Evolutionary conservation across 2,888 invertebrate species (phyloP).

Genomic region (Capitulum mitella): DNA sequence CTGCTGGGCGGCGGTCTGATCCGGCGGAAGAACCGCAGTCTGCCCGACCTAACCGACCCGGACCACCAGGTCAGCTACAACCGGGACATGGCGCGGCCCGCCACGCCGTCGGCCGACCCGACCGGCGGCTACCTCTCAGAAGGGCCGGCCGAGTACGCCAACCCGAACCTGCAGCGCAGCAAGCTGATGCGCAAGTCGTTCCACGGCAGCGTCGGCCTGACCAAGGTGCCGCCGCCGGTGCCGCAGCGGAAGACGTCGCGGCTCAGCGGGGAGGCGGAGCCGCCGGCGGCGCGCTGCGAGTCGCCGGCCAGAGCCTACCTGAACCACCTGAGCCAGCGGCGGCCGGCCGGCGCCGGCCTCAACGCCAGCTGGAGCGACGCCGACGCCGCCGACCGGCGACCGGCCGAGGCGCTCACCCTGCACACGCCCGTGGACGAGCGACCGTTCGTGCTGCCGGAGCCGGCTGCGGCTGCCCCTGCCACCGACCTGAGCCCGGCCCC

Average conservation of each 20-base stretch:
- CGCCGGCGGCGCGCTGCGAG: not conserved
- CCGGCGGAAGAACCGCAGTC: constrained; percentile 76
- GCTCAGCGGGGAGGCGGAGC: constrained; percentile 44
- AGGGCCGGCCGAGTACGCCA: constrained; percentile 73
- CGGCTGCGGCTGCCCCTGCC: constrained; percentile 54
- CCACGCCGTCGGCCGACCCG: constrained; percentile 49
- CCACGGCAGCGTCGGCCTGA: constrained; percentile 64
- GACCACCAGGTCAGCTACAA: constrained; percentile 45
- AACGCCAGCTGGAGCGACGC: not conserved
- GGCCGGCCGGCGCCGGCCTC: not conserved
- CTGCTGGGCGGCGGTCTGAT: constrained; percentile 77
- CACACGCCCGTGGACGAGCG: constrained; percentile 11
- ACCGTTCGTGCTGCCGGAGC: not conserved
- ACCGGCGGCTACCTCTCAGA: constrained; percentile 67
- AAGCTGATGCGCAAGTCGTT: constrained; percentile 83
- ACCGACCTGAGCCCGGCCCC: constrained; percentile 51
- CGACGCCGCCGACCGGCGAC: not conserved
- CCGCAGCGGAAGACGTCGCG: constrained; percentile 80
- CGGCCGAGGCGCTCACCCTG: too few relatives aligned
- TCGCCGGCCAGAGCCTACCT: not conserved
- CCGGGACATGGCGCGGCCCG: constrained; percentile 41
- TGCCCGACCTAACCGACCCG: constrained; percentile 83
- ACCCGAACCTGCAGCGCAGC: constrained; percentile 76
- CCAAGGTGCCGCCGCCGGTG: constrained; percentile 62
- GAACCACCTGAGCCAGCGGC: not conserved